Evolutionary conservation across 2,113 vertebrate species (phyloP).

Genomic region (Microtus ochrogaster): DNA sequence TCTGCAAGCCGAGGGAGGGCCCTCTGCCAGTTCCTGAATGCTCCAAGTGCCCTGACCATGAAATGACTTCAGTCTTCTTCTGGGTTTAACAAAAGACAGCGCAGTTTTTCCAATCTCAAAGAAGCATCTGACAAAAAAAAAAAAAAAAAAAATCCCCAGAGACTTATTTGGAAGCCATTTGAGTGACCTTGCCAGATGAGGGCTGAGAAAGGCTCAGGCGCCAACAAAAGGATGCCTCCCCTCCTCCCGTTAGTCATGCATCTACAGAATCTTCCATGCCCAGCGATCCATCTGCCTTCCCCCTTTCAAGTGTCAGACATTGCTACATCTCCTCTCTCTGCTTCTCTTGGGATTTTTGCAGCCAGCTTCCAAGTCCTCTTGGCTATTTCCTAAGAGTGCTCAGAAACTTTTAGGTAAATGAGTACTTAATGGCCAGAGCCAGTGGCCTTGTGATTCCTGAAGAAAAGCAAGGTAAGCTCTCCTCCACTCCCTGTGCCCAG

Average conservation of each 20-base stretch:
- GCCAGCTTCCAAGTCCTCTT: background rate
- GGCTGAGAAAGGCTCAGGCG: background rate
- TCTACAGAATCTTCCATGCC: background rate
- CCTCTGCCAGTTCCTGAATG: background rate
- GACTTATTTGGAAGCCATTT: background rate
- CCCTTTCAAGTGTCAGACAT: background rate
- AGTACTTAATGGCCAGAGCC: background rate
- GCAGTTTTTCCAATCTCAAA: background rate
- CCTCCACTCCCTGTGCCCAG: background rate
- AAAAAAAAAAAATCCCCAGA: background rate
- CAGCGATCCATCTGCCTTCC: background rate
- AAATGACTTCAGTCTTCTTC: background rate
- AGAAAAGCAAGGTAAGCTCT: conserved; percentile 32
- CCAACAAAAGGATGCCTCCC: background rate
- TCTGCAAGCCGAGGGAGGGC: background rate
- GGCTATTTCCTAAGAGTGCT: background rate
- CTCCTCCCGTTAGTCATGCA: background rate
- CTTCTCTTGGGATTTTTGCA: background rate
- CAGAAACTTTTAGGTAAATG: conserved; percentile 37
- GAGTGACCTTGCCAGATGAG: background rate
- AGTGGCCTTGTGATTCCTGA: background rate
- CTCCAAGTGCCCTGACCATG: background rate
- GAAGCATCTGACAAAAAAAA: background rate
- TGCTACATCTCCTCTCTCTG: background rate
- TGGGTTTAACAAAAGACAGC: background rate